Base-by-base conservation (phyloP, 1,140 invertebrate species). In the Carcinoscorpius rotundicauda region DNA sequence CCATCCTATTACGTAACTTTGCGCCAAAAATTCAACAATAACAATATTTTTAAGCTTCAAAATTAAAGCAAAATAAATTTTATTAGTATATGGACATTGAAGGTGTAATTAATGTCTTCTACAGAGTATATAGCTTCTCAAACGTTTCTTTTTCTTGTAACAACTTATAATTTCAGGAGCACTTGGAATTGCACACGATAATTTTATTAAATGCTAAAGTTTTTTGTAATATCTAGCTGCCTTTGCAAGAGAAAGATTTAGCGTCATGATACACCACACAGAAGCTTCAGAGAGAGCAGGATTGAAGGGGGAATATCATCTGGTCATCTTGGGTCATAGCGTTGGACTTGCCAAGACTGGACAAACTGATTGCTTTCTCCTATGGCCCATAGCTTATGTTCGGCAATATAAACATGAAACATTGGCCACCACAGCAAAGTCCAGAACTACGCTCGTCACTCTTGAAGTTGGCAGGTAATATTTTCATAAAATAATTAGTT, bases 381-480 rank as follows among this genome's bases (percentile, higher is more conserved):
- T 70, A 6, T 72, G 71, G 71, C 71, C 71, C 3, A 63, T 72
- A 0, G 69, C 71, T 8, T 67, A 63, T 57, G 70, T 72, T 4
- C 52, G 71, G 3, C 71, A 72, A 53, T 72, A 71, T 56, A 63
- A 68, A 6, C 70, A 68, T 51, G 69, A 72, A 58, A 64, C 64
- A 0, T 59, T 71, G 5, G 55, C 48, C 4, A 52, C 60, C 6
- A 60, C 59, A 3, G 61, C 57, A 3, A 64, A 60, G 49, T 60
- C 61, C 4, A 71, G 66, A 58, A 66, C 59, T 6, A 71, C 68
- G 4, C 56, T 72, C 3, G 66, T 72, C 6, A 70, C 70, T n/a
- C 57, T 72, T 0, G 71, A 72, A 68, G 63, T 72, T 9, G 71
- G 71, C 50, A 72, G 71, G 71, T 72, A 66, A 63, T 57, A 55